A percentile compares a stretch with the other conserved stretches of the same genome.
Evolutionary conservation across 2,888 invertebrate genomes (phyloP).

Genomic region (Oscheius sp.): DNA sequence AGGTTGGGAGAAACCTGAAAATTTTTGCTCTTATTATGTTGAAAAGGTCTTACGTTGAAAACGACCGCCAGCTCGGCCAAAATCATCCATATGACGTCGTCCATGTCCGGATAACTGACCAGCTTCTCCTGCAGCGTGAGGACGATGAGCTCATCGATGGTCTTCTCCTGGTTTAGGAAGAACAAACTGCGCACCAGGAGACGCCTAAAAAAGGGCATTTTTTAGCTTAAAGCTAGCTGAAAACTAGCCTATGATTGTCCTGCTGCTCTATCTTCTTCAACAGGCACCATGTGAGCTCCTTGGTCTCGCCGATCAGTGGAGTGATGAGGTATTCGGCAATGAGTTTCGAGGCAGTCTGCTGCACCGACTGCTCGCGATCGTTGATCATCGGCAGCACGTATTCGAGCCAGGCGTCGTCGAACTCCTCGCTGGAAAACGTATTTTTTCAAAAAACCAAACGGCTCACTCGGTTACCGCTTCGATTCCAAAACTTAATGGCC

Average conservation of each 20-base stretch:
- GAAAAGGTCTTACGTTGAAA: slow-evolving; percentile 30
- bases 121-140: slow-evolving; percentile 29
- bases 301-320: slow-evolving; percentile 25
- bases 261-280: slow-evolving; percentile 45
- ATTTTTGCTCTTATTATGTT: background rate
- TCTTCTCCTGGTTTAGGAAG: slow-evolving; percentile 61
- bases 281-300: slow-evolving; percentile 34
- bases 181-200: slow-evolving; percentile 69
- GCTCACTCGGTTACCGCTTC: no score
- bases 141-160: slow-evolving; percentile 54
- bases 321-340: slow-evolving; percentile 11
- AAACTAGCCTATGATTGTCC: slow-evolving; percentile 41
- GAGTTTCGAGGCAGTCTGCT: slow-evolving; percentile 45
- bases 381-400: slow-evolving; percentile 78
- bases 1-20: slow-evolving; percentile 35
- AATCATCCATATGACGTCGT: slow-evolving; percentile 52
- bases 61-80: slow-evolving; percentile 48
- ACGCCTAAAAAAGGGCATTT: slow-evolving; percentile 52
- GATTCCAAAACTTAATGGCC: no score
- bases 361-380: slow-evolving; percentile 76
- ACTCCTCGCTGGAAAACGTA: slow-evolving; percentile 20
- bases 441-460: background rate
- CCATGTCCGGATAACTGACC: slow-evolving; percentile 9
- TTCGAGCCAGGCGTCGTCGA: slow-evolving; percentile 48
- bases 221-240: background rate